Percentiles rank a stretch among this genome's conserved stretches.
These are phyloP conservation scores for Lepas anatifera DNA, from an alignment of 2,888 invertebrate genomes.

Conservation along the genomic window DNA sequence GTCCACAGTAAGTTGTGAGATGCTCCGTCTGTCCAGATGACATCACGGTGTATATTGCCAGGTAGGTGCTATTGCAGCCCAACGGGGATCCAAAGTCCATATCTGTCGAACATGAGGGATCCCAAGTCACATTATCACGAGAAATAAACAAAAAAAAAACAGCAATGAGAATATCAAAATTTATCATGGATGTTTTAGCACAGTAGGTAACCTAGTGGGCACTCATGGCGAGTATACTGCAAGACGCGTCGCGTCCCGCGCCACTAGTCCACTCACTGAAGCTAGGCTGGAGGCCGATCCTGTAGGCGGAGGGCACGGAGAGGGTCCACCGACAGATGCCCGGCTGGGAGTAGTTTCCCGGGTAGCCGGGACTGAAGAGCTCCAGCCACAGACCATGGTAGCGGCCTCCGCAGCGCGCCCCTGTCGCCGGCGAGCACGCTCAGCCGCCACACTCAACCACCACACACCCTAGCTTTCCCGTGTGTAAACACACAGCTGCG, in stretches of 20 bases:
- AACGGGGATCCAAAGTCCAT: not conserved
- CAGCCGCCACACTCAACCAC: too few relatives aligned
- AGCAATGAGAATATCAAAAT: too few relatives aligned
- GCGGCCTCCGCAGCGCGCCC: not conserved
- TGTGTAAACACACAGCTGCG: too few relatives aligned
- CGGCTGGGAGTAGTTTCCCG: not conserved
- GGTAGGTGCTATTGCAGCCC: not conserved
- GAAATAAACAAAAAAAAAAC: too few relatives aligned
- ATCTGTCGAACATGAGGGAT: too few relatives aligned
- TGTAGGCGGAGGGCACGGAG: not conserved
- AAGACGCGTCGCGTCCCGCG: too few relatives aligned
- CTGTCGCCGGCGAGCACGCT: not conserved
- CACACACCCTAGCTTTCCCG: too few relatives aligned
- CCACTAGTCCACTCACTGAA: too few relatives aligned
- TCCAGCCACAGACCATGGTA: conserved; percentile 21
- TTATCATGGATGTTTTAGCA: too few relatives aligned
- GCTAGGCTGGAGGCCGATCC: not conserved
- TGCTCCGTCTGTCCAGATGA: not conserved
- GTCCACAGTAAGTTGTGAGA: not conserved
- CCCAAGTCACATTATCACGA: too few relatives aligned
- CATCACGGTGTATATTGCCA: not conserved
- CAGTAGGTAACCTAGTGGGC: too few relatives aligned
- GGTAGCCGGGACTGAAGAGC: not conserved
- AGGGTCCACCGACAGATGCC: not conserved
- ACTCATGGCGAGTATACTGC: too few relatives aligned